Evolutionary conservation across 2,113 vertebrate genomes (phyloP).

Genomic region (Epinephelus fuscoguttatus): DNA sequence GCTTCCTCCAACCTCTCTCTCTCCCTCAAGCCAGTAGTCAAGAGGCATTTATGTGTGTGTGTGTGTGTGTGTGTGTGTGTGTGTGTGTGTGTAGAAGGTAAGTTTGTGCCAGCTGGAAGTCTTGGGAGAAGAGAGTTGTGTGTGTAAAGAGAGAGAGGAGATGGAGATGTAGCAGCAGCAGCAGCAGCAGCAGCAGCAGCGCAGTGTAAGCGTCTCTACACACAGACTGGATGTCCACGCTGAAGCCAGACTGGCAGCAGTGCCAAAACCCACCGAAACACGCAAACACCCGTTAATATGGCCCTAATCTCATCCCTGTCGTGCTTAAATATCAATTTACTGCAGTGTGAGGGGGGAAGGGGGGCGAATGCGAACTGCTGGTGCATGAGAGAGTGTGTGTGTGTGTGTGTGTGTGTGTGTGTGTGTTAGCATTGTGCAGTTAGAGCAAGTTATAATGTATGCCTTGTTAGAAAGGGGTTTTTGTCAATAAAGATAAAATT

Average conservation of each 20-base stretch:
- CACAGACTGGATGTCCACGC: conserved; percentile 47
- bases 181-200: conserved; percentile 58
- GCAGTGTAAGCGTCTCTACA: conserved; percentile 63
- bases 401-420: conserved; percentile 3
- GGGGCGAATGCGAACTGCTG: neutral
- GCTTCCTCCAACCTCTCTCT: conserved; percentile 47
- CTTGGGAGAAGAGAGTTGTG: conserved; percentile 51
- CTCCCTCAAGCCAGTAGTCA: conserved; percentile 59
- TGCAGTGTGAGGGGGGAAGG: conserved; percentile 17
- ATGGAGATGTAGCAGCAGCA: conserved; percentile 64
- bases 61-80: conserved; percentile 36
- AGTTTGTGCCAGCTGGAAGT: conserved; percentile 72
- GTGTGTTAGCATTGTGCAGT: conserved; percentile 14
- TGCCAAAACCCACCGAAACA: conserved; percentile 58
- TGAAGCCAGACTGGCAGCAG: conserved; percentile 29
- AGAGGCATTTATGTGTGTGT: conserved; percentile 45
- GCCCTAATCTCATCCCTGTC: conserved; percentile 63
- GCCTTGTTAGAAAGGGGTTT: neutral
- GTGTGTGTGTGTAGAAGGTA: conserved; percentile 20
- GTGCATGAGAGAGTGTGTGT: neutral
- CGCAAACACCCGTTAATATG: conserved; percentile 61
- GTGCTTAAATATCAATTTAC: conserved; percentile 61
- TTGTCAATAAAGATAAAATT: neutral
- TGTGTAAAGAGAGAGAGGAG: conserved; percentile 34
- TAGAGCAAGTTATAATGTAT: neutral